Conservation (phyloP, 2,113 vertebrate genomes). For the Chiloscyllium plagiosum region DNA sequence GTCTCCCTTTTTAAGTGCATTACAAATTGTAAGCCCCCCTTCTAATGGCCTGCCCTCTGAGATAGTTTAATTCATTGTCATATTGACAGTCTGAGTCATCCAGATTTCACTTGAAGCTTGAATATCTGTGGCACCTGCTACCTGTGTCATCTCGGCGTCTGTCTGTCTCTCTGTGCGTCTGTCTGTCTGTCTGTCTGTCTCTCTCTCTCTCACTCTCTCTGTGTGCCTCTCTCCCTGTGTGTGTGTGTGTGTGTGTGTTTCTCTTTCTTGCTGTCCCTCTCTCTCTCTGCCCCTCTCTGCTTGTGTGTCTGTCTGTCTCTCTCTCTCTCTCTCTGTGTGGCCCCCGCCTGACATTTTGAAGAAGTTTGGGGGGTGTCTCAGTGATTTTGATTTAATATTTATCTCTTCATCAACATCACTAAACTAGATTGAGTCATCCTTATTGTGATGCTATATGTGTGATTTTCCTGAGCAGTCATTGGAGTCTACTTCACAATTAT, state of each 20-base stretch:
- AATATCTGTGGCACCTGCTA: not conserved
- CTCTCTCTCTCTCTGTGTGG: accelerated
- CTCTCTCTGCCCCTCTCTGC: too few species aligned
- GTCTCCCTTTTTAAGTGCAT: not conserved
- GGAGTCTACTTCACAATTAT: not conserved
- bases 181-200: too few species aligned
- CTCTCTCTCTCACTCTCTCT: not conserved
- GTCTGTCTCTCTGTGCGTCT: too few species aligned
- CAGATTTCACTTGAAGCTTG: not conserved
- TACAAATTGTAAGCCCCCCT: not conserved
- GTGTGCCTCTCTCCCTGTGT: not conserved
- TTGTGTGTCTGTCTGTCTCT: too few species aligned
- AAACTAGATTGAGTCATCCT: not conserved
- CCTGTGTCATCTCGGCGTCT: too few species aligned
- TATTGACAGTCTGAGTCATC: not conserved
- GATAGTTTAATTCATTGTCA: not conserved
- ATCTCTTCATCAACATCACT: not conserved
- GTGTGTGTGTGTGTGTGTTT: not conserved
- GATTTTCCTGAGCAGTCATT: not conserved
- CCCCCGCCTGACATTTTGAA: not conserved
- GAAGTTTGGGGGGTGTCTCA: not conserved
- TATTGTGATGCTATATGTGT: too few species aligned
- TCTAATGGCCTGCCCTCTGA: not conserved
- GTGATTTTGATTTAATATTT: not conserved
- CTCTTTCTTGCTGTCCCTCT: too few species aligned